Evolutionary conservation across 2,113 vertebrate species (phyloP).

Genomic region (Sminthopsis crassicaudata): DNA sequence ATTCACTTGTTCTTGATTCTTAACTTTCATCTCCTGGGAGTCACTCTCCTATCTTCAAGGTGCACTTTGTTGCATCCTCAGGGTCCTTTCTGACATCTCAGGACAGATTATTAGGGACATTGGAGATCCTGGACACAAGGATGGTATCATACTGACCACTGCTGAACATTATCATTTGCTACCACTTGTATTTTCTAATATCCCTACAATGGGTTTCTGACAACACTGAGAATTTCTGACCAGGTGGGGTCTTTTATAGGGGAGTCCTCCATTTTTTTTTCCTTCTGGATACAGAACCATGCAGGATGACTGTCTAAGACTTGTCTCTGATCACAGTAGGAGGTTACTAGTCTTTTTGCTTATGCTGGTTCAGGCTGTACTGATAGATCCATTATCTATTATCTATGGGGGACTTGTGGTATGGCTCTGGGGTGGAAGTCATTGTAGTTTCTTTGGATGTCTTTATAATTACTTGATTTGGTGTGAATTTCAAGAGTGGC

Average conservation of each 20-base stretch:
- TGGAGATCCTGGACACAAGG: not conserved
- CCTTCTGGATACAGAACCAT: not conserved
- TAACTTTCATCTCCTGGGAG: not conserved
- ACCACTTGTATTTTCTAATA: not conserved
- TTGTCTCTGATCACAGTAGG: not conserved
- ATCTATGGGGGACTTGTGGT: not conserved
- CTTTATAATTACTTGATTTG: not conserved
- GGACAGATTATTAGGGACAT: not conserved
- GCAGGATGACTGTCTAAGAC: not conserved
- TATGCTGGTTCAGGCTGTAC: not conserved
- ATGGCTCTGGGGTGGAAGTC: not conserved
- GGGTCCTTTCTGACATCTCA: not conserved
- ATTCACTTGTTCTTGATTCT: not conserved
- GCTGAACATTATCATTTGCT: not conserved
- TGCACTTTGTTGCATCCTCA: not conserved
- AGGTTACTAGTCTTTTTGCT: not conserved
- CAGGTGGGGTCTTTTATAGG: not conserved
- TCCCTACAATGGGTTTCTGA: not conserved
- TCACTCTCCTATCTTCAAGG: not conserved
- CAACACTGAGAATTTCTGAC: not conserved
- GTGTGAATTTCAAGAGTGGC: not conserved
- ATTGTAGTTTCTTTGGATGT: not conserved
- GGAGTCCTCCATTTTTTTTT: not conserved
- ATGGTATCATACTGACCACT: not conserved
- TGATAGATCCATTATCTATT: not conserved